Evolutionary conservation across 2,113 vertebrate species (phyloP), one percentile per base, ranked within the genome.

Genomic region (Calcarius ornatus): DNA sequence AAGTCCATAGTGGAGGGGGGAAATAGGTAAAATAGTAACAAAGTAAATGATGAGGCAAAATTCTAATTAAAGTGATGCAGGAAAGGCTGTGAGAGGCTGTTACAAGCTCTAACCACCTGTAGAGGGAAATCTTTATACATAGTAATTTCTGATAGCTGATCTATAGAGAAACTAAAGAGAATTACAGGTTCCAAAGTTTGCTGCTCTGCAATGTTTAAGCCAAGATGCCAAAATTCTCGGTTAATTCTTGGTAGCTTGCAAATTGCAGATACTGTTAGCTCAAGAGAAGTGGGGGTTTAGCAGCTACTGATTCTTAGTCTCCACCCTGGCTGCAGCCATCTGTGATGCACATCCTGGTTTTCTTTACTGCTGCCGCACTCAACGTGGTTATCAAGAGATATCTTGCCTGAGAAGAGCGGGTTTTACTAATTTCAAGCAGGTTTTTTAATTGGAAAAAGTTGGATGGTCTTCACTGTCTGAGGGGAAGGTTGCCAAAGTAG

Each of bases 81-180:
- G 66, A 91, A 89, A 97, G 92, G 48, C 48, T 50, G 25, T 86
- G 87, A 86, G 90, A 97, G 94, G 69, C 96, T 98, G 98, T 97
- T 97, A 96, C 93, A 92, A 96, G 97, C 97, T 96, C 92, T 96
- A 98, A 97, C 98, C 98, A 98, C 98, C 98, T 98, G 98, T 98
- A 98, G 98, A 98, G 98, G 98, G 98, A 98, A 98, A 98, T 98
- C 98, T 98, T 97, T 97, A 96, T 97, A 98, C 98, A 96, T 88
- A 92, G 81, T 97, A 97, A 95, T 98, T 95, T 97, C 95, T 84
- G 93, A 95, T 94, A 91, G 95, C 92, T 77, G 90, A 90, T 91
- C 96, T 97, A 79, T 92, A 63, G 88, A 95, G 95, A 88, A 96
- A 90, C 56, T 77, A 38, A 94, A 75, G 88, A 59, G 75, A 86